A percentile compares a stretch with the other conserved stretches of the same genome.
These are phyloP conservation scores for Pipistrellus pipistrellus DNA, from an alignment of 2,797 vertebrate genomes.

Conservation along the genomic window DNA sequence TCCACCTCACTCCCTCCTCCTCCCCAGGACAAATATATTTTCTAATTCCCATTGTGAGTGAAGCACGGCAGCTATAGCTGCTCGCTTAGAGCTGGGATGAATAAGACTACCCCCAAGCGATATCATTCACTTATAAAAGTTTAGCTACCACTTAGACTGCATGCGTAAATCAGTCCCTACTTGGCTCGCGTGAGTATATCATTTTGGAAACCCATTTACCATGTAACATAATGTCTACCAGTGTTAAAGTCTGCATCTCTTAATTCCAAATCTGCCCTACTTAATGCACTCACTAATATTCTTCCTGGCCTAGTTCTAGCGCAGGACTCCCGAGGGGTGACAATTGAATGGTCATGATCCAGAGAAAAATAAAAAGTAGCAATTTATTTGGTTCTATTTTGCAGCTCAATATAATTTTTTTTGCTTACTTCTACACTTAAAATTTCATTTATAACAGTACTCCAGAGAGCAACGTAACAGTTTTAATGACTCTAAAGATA, in stretches of 20 bases:
- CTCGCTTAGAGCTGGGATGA: background rate
- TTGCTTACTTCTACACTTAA: background rate
- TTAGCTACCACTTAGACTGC: background rate
- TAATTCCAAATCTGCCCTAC: background rate
- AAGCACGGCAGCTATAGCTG: background rate
- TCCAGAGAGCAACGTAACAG: background rate
- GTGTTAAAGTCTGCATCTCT: background rate
- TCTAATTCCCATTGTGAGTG: background rate
- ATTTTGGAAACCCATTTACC: background rate
- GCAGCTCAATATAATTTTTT: background rate
- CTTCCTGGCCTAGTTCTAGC: background rate
- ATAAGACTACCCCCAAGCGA: background rate
- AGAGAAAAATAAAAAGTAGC: slow-evolving; percentile 31
- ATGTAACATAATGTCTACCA: background rate
- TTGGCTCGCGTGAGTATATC: background rate
- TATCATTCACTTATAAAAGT: background rate
- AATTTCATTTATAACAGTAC: slow-evolving; percentile 44
- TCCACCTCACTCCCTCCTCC: too few relatives aligned
- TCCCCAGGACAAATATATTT: background rate
- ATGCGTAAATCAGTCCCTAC: background rate
- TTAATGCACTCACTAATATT: background rate
- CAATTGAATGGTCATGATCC: background rate
- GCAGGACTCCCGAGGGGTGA: background rate
- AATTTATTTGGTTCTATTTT: slow-evolving; percentile 14
- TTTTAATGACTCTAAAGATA: slow-evolving; percentile 41